Conservation (phyloP, 2,888 invertebrate species). For the Rugalucina vietnamica region DNA sequence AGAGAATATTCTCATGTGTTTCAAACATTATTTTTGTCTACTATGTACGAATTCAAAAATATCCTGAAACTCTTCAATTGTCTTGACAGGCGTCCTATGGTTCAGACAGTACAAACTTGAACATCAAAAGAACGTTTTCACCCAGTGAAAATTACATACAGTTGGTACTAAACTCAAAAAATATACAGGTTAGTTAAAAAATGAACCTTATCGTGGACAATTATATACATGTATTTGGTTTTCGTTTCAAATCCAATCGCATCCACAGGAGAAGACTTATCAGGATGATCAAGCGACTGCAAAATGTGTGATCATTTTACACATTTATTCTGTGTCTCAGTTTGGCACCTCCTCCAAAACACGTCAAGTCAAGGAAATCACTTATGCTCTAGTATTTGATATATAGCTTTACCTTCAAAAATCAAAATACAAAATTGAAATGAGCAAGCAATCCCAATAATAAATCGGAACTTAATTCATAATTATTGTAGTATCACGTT, state of each 20-base stretch:
- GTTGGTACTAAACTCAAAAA: constrained; percentile 64
- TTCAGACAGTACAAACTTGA: constrained; percentile 12
- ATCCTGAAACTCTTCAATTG: no score
- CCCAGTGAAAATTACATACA: constrained; percentile 76
- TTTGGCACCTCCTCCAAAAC: background rate
- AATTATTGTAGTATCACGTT: no score
- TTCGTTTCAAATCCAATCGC: background rate
- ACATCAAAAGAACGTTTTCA: constrained; percentile 73
- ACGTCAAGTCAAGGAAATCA: no score
- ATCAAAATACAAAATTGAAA: no score
- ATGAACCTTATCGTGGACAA: background rate
- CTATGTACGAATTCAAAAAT: no score
- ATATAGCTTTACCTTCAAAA: no score
- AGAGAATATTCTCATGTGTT: no score
- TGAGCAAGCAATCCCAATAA: no score
- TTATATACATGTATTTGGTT: background rate
- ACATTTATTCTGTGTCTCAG: background rate
- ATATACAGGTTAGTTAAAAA: constrained; percentile 42
- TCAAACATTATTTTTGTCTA: no score
- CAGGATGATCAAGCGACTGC: background rate
- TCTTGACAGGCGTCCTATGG: background rate
- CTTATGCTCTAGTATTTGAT: no score
- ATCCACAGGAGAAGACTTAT: background rate
- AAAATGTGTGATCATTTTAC: background rate
- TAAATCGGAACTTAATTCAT: no score